Percentiles rank a stretch among this genome's conserved stretches.
Evolutionary conservation across 2,797 vertebrate genomes (phyloP).

Genomic region (Poecilia velifera): DNA sequence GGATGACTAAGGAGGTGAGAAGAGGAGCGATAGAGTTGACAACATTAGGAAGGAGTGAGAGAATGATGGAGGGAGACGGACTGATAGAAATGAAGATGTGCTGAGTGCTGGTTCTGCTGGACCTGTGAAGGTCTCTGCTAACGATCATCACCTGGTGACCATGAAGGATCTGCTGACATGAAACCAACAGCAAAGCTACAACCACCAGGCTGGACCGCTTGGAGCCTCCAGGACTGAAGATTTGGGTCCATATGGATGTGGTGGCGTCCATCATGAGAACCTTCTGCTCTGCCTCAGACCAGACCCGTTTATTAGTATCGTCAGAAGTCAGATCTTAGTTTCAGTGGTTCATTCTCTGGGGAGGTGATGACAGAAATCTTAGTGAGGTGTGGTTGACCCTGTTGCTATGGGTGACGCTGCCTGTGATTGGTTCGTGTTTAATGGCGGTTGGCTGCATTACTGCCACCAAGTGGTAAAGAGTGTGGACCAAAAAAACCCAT

Average conservation of each 20-base stretch:
- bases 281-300: too few species aligned
- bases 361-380: too few species aligned
- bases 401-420: too few species aligned
- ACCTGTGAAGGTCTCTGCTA: neutral
- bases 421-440: too few species aligned
- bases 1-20: conserved; percentile 15
- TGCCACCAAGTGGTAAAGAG: too few species aligned
- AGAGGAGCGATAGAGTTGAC: conserved; percentile 19
- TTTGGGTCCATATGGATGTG: neutral
- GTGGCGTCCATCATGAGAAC: neutral
- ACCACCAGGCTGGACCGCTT: neutral
- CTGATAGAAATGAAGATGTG: neutral
- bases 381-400: too few species aligned
- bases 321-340: too few species aligned
- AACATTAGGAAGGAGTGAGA: neutral
- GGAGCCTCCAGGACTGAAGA: neutral
- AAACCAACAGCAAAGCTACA: too few species aligned
- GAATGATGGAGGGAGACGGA: conserved; percentile 8
- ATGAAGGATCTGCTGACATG: neutral
- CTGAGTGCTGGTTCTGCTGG: neutral
- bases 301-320: too few species aligned
- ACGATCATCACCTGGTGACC: neutral
- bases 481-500: too few species aligned
- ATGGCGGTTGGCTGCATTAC: too few species aligned
- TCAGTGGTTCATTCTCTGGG: too few species aligned